Percentiles rank a stretch among this genome's conserved stretches.
Evolutionary conservation across 2,797 vertebrate species (phyloP).

Genomic region (Natrix natrix): DNA sequence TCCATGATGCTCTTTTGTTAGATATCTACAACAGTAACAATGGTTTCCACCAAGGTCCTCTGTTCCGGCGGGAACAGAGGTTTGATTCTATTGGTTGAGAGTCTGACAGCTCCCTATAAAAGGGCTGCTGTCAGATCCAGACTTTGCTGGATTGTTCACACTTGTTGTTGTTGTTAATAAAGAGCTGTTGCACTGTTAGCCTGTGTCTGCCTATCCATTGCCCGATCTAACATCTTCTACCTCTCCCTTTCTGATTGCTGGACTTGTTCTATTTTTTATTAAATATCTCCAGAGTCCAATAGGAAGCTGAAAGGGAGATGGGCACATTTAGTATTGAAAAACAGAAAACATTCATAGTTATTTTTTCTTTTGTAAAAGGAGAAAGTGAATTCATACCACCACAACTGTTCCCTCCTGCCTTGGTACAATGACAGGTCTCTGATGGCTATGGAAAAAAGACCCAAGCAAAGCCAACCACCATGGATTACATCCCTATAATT

Average conservation of each 20-base stretch:
- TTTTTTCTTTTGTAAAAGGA: neutral
- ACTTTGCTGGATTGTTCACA: too few relatives aligned
- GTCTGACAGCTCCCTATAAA: too few relatives aligned
- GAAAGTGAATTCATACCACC: constrained; percentile 33
- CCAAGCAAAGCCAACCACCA: constrained; percentile 55
- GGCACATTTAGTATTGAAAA: constrained; percentile 51
- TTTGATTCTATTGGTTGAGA: too few relatives aligned
- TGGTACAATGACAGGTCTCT: constrained; percentile 44
- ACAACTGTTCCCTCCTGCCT: constrained; percentile 44
- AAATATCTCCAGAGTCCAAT: neutral
- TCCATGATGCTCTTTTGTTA: neutral
- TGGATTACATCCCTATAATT: constrained; percentile 56
- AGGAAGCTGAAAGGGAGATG: neutral
- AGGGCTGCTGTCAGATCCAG: too few relatives aligned
- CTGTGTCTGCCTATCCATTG: too few relatives aligned
- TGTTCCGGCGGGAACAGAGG: too few relatives aligned
- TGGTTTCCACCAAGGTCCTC: too few relatives aligned
- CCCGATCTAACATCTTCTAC: too few relatives aligned
- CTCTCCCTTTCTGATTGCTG: neutral
- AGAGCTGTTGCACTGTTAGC: too few relatives aligned
- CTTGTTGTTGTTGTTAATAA: too few relatives aligned
- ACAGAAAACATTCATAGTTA: constrained; percentile 51
- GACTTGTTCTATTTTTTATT: neutral
- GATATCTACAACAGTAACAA: too few relatives aligned
- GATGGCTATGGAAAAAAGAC: constrained; percentile 26